phyloP scores from a whole-genome alignment of 2,113 vertebrate species.

The Zosterops borbonicus region DNA sequence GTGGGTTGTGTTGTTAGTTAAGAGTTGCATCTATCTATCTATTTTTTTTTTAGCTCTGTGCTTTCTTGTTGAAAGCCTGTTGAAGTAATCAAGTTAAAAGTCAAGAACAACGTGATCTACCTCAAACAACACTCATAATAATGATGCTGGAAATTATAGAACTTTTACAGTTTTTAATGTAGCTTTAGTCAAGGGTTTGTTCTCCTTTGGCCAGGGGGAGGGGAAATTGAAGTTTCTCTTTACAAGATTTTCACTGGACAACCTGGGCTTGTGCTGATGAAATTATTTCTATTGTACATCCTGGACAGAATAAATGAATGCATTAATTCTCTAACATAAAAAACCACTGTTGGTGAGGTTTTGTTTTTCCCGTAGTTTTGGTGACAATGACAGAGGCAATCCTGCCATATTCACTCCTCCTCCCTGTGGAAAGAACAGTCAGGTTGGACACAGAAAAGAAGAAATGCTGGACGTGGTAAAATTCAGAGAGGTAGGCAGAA shows the following conservation, averaged over 20 bases:
- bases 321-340: not conserved
- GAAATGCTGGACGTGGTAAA: not conserved
- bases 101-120: not conserved
- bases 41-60: not conserved
- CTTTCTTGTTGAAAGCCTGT: not conserved
- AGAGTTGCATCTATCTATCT: not conserved
- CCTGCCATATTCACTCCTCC: not conserved
- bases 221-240: not conserved
- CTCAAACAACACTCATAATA: not conserved
- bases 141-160: not conserved
- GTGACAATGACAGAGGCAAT: not conserved
- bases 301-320: not conserved
- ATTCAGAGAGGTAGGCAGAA: not conserved
- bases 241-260: not conserved
- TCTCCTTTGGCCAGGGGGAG: not conserved
- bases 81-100: not conserved
- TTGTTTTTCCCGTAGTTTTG: rapidly evolving
- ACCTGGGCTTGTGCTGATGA: not conserved
- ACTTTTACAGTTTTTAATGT: not conserved
- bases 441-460: not conserved
- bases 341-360: not conserved
- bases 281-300: not conserved
- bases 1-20: not conserved
- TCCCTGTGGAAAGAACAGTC: not conserved
- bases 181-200: not conserved